Base-by-base conservation (phyloP, 2,113 vertebrate genomes). In the Onychorhynchus coronatus region DNA sequence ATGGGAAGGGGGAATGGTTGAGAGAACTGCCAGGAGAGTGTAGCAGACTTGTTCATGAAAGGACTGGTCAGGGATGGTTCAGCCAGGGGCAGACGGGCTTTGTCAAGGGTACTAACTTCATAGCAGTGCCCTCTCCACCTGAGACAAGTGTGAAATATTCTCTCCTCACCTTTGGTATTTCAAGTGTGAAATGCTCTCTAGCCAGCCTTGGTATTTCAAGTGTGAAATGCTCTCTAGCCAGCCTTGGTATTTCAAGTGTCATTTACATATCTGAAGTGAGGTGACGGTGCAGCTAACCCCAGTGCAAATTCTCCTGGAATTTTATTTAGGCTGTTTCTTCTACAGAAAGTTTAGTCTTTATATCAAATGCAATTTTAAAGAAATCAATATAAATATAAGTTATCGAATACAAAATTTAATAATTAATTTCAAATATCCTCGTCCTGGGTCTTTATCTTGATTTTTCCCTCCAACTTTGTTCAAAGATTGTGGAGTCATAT, bases 131-230 rank as follows among this genome's bases (percentile, higher is more conserved):
- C 77, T 80, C 33, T 86, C 37, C 12, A n/a, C 31, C 49, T 2
- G 6, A 30, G 25, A 65, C 7, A 41, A 58, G 27, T 47, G 37
- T 25, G 73, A 89, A 84, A 82, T 68, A 9, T 9, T 71, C 62
- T 89, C 28, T 58, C 85, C 61, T n/a, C 28, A 52, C 39, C 15
- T 8, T 71, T 84, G 83, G 35, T 82, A 76, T 81, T 91, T 91
- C 47, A 53, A 28, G 44, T 59, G 68, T 53, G 77, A 91, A 80
- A 92, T 82, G 58, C 3, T 52, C 66, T 91, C 18, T n/a, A 94
- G 65, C 31, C 17, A 25, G n/a, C 19, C 30, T 77, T 74, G 83
- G 52, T 65, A 73, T 84, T 91, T 86, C 52, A 53, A 28, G 44
- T 59, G 68, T 53, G 77, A 91, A 80, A 92, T 82, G 58, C 3